These are phyloP conservation scores for Euphysa ruthae DNA, from an alignment of 30 jellyfish, hydroid and myxozoan species.

Conservation along the genomic window DNA sequence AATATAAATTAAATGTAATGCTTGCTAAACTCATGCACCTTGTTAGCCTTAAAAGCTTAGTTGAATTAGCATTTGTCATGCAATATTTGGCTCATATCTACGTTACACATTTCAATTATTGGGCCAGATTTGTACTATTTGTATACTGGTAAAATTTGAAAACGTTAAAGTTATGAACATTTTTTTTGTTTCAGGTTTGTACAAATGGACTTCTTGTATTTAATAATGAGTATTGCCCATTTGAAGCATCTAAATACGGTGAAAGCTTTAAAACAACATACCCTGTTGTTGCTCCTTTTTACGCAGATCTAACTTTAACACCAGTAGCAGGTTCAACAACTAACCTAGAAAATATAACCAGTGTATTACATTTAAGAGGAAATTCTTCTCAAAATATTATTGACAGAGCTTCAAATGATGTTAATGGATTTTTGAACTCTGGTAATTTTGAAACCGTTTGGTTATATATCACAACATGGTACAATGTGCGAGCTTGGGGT, in stretches of 20 bases:
- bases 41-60: too few relatives aligned
- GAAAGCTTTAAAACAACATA: background rate
- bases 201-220: constrained; percentile 24
- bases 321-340: background rate
- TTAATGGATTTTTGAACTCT: background rate
- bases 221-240: constrained; percentile 18
- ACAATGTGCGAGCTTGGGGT: constrained; percentile 26
- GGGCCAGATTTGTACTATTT: too few relatives aligned
- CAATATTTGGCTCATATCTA: too few relatives aligned
- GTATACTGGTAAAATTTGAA: too few relatives aligned
- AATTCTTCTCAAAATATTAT: background rate
- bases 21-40: too few relatives aligned
- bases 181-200: constrained; percentile 20
- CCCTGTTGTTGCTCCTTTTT: constrained; percentile 32
- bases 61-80: too few relatives aligned
- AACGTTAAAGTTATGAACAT: too few relatives aligned
- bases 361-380: constrained; percentile 10
- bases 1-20: too few relatives aligned
- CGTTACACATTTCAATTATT: too few relatives aligned
- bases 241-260: constrained; percentile 16
- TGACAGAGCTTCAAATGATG: constrained; percentile 20
- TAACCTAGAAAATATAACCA: background rate
- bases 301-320: constrained; percentile 18
- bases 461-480: constrained; percentile 28
- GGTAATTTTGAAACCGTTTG: constrained; percentile 6